phyloP scores from a whole-genome alignment of 2,113 vertebrate genomes.

The Mormoops blainvillei region DNA sequence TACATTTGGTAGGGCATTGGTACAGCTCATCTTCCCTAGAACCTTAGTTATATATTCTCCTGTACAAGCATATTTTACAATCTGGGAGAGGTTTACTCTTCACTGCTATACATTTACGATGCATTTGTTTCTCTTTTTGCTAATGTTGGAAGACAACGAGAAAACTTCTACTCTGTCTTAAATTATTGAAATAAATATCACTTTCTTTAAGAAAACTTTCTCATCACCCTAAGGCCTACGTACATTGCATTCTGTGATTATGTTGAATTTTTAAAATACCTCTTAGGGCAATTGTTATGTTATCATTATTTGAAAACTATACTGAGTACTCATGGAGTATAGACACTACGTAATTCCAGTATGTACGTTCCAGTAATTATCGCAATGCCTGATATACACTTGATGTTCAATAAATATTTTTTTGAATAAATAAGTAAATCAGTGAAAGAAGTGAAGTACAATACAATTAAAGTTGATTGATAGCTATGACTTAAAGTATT shows the following conservation, averaged over 20 bases:
- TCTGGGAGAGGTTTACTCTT: not conserved
- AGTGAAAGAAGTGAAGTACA: not conserved
- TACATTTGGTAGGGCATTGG: not conserved
- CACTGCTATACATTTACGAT: not conserved
- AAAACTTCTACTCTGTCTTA: not conserved
- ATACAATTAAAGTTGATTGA: not conserved
- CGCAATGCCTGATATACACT: not conserved
- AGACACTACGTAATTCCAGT: not conserved
- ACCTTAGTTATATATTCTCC: not conserved
- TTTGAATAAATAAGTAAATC: not conserved
- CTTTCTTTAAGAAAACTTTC: not conserved
- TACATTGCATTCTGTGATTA: not conserved
- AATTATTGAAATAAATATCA: not conserved
- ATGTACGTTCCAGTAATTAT: not conserved
- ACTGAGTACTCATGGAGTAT: not conserved
- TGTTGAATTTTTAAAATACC: not conserved
- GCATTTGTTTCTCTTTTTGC: not conserved
- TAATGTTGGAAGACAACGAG: not conserved
- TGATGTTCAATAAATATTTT: not conserved
- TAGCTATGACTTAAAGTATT: not conserved
- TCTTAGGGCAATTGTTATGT: not conserved
- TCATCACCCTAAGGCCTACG: not conserved
- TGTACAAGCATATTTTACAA: not conserved
- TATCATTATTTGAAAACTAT: not conserved
- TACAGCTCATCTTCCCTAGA: not conserved